Base-by-base conservation (phyloP, 2,113 vertebrate genomes). In the Theristicus caerulescens region DNA sequence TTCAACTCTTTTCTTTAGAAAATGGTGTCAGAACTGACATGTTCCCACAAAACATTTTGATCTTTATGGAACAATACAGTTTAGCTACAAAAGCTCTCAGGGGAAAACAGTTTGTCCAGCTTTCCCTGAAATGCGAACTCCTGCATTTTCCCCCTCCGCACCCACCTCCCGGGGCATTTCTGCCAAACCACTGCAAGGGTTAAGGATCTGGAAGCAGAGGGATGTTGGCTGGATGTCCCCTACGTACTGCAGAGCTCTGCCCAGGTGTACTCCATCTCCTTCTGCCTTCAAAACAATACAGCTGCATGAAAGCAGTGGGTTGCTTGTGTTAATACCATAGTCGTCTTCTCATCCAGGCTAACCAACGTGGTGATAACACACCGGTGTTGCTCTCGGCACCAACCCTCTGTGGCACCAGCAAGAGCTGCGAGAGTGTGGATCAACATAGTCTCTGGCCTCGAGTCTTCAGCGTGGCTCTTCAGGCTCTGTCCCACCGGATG, bases 41-140 rank as follows among this genome's bases (percentile, higher is more conserved):
- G 11, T 87, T 91, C 91, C 83, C 46, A 44, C 46, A 44, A 69
- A 87, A 80, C n/a, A 65, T 59, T 84, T 86, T 70, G 36, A 70
- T 93, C 62, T 84, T 59, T 31, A 29, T 42, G 3, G 17, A 95
- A 55, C 20, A 54, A 38, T 8, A 34, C 25, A 27, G 32, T 83
- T 70, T 11, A 90, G 67, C 73, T 81, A 54, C 69, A 34, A 26
- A 80, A 79, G 49, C 54, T 82, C 49, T 44, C 29, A 21, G 16
- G 34, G 34, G 66, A 58, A 66, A 82, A 58, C 10, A 55, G 18
- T 32, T 62, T 55, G 64, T 64, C 34, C 25, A 15, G 2, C 29
- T 65, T 58, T 25, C 61, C 26, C 24, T 52, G 31, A 46, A 84
- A 32, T 20, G 8, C 29, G 73, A 10, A 32, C n/a, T 46, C 34